phyloP scores from a whole-genome alignment of 2,888 invertebrate species.

The Philopedon plagiatum region DNA sequence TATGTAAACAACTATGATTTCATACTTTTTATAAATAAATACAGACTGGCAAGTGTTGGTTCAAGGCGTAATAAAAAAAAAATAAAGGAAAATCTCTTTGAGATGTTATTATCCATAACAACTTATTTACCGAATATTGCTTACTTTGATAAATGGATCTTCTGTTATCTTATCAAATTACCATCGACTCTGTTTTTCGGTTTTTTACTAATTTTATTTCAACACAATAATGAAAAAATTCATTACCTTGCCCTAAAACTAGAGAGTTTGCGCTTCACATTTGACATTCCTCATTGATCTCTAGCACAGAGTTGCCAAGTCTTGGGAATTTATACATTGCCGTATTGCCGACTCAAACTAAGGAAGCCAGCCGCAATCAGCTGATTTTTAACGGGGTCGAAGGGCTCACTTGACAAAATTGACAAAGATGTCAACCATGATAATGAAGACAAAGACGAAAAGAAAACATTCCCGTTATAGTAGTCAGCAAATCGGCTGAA shows the following conservation, averaged over 20 bases:
- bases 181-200: neutral
- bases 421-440: too few species aligned
- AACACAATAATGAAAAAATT: slow-evolving; percentile 4
- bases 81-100: neutral
- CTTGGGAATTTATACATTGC: too few species aligned
- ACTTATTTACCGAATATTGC: neutral
- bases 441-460: too few species aligned
- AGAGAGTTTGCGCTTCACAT: neutral
- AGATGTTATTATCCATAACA: neutral
- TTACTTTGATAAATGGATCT: neutral
- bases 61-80: neutral
- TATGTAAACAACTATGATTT: neutral
- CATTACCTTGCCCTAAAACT: neutral
- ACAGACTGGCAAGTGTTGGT: neutral
- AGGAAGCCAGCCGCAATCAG: too few species aligned
- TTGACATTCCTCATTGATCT: neutral
- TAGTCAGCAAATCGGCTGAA: too few species aligned
- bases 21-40: neutral
- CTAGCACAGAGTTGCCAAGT: too few species aligned
- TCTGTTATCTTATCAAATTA: neutral
- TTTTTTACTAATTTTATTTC: neutral
- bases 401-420: too few species aligned
- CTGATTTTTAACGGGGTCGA: too few species aligned
- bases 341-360: too few species aligned
- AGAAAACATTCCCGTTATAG: too few species aligned